These are phyloP conservation scores for Pseudeuparius sepicola DNA, from an alignment of 2,888 invertebrate species.

Conservation along the genomic window DNA sequence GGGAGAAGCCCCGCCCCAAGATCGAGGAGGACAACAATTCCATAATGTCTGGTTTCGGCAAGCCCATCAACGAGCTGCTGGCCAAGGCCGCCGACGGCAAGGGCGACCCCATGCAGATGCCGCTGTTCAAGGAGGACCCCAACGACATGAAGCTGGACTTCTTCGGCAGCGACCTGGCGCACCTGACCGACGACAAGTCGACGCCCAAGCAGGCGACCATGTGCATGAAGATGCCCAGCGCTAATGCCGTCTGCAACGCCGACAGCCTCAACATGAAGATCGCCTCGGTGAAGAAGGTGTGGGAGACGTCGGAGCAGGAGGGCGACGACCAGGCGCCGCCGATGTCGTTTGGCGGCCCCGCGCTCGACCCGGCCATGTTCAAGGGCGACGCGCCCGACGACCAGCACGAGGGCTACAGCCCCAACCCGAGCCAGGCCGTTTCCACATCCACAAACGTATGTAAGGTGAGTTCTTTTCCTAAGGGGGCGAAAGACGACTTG, in stretches of 20 bases:
- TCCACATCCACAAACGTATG: conserved; percentile 55
- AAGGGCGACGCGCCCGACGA: conserved; percentile 39
- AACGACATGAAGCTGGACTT: conserved; percentile 91
- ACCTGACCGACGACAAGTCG: conserved; percentile 62
- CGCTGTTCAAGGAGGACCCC: conserved; percentile 71
- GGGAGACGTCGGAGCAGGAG: conserved; percentile 57
- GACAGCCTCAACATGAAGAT: conserved; percentile 85
- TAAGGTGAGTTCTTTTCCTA: conserved; percentile 45
- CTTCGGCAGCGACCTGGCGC: conserved; percentile 75
- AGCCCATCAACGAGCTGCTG: conserved; percentile 38
- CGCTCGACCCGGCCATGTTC: conserved; percentile 40
- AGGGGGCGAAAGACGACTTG: too few relatives aligned
- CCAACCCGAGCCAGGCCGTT: conserved; percentile 41
- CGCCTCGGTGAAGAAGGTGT: conserved; percentile 84
- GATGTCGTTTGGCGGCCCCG: conserved; percentile 26
- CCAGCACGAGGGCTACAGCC: conserved; percentile 45
- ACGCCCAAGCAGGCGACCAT: conserved; percentile 41
- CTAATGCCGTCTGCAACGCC: conserved; percentile 67
- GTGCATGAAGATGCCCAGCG: conserved; percentile 44
- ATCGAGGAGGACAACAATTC: conserved; percentile 43
- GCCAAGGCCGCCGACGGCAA: conserved; percentile 26
- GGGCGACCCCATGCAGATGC: conserved; percentile 45
- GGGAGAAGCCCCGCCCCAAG: conserved; percentile 50
- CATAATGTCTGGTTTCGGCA: conserved; percentile 40
- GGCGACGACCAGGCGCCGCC: conserved; percentile 21